These are phyloP conservation scores for Acanthosoma haemorrhoidale DNA, from an alignment of 2,888 invertebrate species.

Conservation along the genomic window DNA sequence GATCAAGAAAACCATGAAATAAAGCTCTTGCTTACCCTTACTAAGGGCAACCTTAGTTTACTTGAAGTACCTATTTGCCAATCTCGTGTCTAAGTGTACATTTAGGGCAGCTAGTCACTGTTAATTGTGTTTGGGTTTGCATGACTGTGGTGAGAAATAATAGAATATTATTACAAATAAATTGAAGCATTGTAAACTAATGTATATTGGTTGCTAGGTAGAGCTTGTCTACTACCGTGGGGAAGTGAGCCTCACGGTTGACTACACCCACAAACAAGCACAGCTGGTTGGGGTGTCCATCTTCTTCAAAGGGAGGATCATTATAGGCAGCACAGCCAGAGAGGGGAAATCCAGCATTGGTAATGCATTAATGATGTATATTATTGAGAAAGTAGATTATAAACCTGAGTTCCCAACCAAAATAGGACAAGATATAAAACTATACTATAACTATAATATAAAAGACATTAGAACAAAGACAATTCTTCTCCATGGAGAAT, in stretches of 20 bases:
- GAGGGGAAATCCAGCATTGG: conserved; percentile 52
- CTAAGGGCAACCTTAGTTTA: no score
- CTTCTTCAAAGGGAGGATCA: conserved; percentile 63
- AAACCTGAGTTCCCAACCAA: neutral
- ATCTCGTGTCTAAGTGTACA: no score
- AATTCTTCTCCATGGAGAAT: no score
- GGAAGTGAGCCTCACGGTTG: conserved; percentile 67
- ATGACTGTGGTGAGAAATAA: no score
- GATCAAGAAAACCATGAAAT: no score
- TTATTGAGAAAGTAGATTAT: neutral
- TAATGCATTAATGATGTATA: conserved; percentile 27
- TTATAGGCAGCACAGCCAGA: conserved; percentile 69
- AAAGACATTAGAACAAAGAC: no score
- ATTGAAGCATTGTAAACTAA: conserved; percentile 18
- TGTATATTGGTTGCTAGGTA: conserved; percentile 45
- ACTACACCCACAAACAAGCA: conserved; percentile 66
- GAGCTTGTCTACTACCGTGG: conserved; percentile 71
- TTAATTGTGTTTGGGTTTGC: no score
- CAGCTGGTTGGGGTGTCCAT: conserved; percentile 63
- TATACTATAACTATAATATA: no score
- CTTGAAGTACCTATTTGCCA: no score
- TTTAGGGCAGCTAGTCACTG: no score
- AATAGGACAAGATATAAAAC: neutral
- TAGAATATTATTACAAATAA: neutral
- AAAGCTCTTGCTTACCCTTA: no score